These are phyloP conservation scores for Pseudoatta argentina DNA, from an alignment of 1,140 invertebrate genomes.

Conservation along the genomic window DNA sequence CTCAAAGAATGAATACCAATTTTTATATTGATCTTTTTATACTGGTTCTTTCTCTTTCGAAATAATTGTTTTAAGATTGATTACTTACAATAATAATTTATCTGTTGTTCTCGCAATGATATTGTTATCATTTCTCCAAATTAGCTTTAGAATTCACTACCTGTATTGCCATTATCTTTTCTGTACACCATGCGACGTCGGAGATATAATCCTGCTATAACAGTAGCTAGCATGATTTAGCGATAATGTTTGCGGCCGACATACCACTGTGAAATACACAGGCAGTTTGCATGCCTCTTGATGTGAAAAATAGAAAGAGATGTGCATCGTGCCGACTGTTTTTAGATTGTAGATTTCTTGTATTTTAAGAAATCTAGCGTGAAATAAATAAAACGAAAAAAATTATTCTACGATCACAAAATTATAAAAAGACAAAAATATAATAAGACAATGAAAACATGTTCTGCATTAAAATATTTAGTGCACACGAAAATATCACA, in stretches of 20 bases:
- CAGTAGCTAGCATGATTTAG: constrained; percentile 40
- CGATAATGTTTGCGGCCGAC: constrained; percentile 39
- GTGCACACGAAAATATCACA: neutral
- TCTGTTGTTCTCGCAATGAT: neutral
- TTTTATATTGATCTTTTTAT: neutral
- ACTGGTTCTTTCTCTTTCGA: neutral
- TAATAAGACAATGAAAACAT: neutral
- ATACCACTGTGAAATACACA: constrained; percentile 28
- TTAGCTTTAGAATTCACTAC: constrained; percentile 2
- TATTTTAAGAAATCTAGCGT: neutral
- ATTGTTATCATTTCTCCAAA: constrained; percentile 19
- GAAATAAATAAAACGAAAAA: neutral
- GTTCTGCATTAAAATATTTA: constrained; percentile 10
- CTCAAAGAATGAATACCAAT: neutral
- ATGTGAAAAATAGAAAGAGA: constrained; percentile 23
- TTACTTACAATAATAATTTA: neutral
- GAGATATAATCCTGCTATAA: constrained; percentile 38
- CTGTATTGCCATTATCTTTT: constrained; percentile 5
- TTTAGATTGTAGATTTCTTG: constrained; percentile 3
- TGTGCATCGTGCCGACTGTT: neutral
- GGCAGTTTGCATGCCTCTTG: constrained; percentile 30
- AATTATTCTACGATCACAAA: neutral
- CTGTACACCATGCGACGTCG: neutral
- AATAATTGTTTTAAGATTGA: neutral
- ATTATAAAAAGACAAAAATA: neutral